Evolutionary conservation across 2,888 invertebrate species (phyloP).

Genomic region (Pachymerium ferrugineum): DNA sequence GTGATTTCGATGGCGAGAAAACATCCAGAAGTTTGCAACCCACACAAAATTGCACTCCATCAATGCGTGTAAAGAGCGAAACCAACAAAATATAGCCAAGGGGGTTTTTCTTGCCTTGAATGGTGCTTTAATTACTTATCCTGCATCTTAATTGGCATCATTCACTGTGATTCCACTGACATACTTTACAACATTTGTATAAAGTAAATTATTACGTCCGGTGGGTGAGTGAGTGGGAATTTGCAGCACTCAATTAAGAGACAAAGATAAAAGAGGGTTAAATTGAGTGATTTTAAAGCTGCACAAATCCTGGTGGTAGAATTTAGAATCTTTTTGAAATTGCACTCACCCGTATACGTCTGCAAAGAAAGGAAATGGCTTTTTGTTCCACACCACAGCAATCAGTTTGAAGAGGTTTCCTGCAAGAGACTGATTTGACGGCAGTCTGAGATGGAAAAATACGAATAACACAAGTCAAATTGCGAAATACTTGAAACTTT

Average conservation of each 20-base stretch:
- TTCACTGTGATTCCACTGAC: no score
- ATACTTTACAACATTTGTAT: no score
- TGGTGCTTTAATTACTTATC: no score
- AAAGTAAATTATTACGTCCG: no score
- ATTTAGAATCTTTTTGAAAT: not conserved
- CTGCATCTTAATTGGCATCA: no score
- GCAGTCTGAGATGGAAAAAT: not conserved
- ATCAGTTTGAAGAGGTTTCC: constrained; percentile 8
- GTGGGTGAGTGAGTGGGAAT: no score
- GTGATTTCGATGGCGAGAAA: not conserved
- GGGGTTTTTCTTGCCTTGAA: no score
- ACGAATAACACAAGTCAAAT: not conserved
- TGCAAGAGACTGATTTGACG: no score
- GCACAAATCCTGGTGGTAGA: not conserved
- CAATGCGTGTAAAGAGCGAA: no score
- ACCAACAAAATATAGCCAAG: no score
- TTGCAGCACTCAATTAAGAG: not conserved
- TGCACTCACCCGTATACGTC: not conserved
- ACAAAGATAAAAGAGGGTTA: not conserved
- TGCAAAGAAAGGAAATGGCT: not conserved
- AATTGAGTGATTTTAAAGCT: not conserved
- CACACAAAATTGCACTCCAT: no score
- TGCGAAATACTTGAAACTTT: not conserved
- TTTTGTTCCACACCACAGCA: not conserved
- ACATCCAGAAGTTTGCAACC: not conserved